These are phyloP conservation scores for Calliphora vicina DNA, from an alignment of 1,140 invertebrate genomes.

Conservation along the genomic window DNA sequence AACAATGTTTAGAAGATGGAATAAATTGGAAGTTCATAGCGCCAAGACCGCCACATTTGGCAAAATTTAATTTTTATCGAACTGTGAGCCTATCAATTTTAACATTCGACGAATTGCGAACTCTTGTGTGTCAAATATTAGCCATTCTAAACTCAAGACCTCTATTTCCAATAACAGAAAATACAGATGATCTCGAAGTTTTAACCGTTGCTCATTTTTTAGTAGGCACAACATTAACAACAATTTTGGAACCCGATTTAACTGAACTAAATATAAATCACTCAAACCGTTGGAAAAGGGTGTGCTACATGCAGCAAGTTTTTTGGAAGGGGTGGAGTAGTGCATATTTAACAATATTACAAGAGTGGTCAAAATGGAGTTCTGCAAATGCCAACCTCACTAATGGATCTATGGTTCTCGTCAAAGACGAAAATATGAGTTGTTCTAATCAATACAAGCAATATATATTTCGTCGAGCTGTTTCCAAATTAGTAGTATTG, in stretches of 20 bases:
- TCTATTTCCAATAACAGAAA: conserved; percentile 31
- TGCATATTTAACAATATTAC: too few relatives aligned
- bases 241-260: conserved; percentile 45
- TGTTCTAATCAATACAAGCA: not conserved
- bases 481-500: conserved; percentile 16
- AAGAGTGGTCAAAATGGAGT: too few relatives aligned
- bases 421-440: conserved; percentile 36
- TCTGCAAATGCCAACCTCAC: too few relatives aligned
- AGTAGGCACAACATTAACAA: conserved; percentile 44
- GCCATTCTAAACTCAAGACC: conserved; percentile 36
- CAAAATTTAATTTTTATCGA: conserved; percentile 31
- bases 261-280: conserved; percentile 30
- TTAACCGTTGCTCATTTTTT: conserved; percentile 32
- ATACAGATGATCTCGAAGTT: conserved; percentile 23
- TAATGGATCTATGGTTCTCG: not conserved
- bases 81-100: not conserved
- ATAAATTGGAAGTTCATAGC: conserved; percentile 50
- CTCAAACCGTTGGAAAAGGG: conserved; percentile 17
- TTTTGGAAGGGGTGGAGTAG: conserved; percentile 36
- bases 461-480: not conserved
- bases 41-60: conserved; percentile 43
- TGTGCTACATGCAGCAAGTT: conserved; percentile 19
- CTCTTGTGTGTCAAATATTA: conserved; percentile 46
- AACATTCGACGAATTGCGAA: too few relatives aligned
- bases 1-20: too few relatives aligned